phyloP scores from a whole-genome alignment of 2,888 invertebrate species.

The Amiota mariae region DNA sequence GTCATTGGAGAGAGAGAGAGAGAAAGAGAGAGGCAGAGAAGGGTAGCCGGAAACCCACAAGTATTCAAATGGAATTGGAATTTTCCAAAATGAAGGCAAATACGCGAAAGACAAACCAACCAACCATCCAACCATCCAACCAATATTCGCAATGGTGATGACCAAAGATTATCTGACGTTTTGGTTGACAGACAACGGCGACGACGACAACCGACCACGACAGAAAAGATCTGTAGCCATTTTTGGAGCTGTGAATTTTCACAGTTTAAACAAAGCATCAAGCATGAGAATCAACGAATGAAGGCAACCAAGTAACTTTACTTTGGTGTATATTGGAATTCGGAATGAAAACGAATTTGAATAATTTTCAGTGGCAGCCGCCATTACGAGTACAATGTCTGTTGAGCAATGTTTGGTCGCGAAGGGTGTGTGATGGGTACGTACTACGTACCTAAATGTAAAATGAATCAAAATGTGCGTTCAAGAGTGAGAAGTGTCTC shows the following conservation, averaged over 20 bases:
- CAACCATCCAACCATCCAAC: slow-evolving; percentile 25
- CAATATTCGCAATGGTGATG: slow-evolving; percentile 23
- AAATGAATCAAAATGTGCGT: slow-evolving; percentile 50
- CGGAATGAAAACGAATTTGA: slow-evolving; percentile 54
- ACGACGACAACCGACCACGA: not conserved
- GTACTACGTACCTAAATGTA: slow-evolving; percentile 45
- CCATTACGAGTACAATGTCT: slow-evolving; percentile 30
- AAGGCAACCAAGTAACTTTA: slow-evolving; percentile 41
- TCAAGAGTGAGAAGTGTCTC: not conserved
- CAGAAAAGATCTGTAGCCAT: slow-evolving; percentile 23
- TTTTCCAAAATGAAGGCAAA: slow-evolving; percentile 49
- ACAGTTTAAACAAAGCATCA: slow-evolving; percentile 43
- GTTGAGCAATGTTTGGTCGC: slow-evolving; percentile 7
- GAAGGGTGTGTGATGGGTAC: no score
- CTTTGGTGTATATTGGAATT: slow-evolving; percentile 8
- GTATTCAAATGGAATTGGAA: slow-evolving; percentile 61
- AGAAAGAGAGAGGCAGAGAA: not conserved
- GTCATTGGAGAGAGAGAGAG: slow-evolving; percentile 5
- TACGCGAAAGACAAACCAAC: slow-evolving; percentile 54
- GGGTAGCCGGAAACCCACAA: slow-evolving; percentile 19
- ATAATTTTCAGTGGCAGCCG: slow-evolving; percentile 46
- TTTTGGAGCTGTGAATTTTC: slow-evolving; percentile 47
- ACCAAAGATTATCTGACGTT: slow-evolving; percentile 29
- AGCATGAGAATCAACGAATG: slow-evolving; percentile 53
- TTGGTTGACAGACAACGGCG: slow-evolving; percentile 34